Base-by-base conservation (phyloP, 1,140 invertebrate species). In the Doryteuthis pealeii region DNA sequence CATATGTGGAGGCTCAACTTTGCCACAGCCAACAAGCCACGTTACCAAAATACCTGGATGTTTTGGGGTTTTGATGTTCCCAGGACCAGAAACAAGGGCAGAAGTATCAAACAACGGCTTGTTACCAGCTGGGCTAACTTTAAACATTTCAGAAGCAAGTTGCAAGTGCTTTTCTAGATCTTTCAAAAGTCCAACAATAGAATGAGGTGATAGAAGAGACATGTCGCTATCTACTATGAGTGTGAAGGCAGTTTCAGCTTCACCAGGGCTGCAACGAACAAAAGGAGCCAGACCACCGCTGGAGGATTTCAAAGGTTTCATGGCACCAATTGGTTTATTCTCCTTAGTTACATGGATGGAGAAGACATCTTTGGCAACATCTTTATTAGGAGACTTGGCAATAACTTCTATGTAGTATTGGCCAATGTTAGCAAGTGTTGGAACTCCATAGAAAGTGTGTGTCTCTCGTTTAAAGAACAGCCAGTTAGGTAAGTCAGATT, bases 11-110 rank as follows among this genome's bases (percentile, higher is more conserved):
- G 45, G 85, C 80, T 91, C 90, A 90, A 93, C 84, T 71, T 90
- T 90, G 8, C 91, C 91, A 84, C 93, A 94, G 12, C 92, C 93
- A 73, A 93, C 91, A 89, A 92, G 84, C 89, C 90, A 91, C 15
- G 91, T 89, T 5, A 92, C 81, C 43, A 89, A 79, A 30, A 89
- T 84, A 70, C 89, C 88, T 75, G 90, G 88, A 15, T 89, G 88
- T 67, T 87, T 86, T 14, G 85, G 87, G 31, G 84, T 82, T 66
- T 89, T 89, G 6, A 88, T 81, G 82, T 92, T 91, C 54, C 92
- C 92, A 31, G 89, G 89, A 4, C 91, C 91, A 54, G 90, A 89
- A 26, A 91, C 83, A 0, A 92, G 84, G 43, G 91, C 88, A 54
- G 89, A 88, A 14, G 54, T 62, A 28, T 62, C 5, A 72, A 85